Evolutionary conservation across 2,888 invertebrate species (phyloP).

Genomic region (Luperina testacea): DNA sequence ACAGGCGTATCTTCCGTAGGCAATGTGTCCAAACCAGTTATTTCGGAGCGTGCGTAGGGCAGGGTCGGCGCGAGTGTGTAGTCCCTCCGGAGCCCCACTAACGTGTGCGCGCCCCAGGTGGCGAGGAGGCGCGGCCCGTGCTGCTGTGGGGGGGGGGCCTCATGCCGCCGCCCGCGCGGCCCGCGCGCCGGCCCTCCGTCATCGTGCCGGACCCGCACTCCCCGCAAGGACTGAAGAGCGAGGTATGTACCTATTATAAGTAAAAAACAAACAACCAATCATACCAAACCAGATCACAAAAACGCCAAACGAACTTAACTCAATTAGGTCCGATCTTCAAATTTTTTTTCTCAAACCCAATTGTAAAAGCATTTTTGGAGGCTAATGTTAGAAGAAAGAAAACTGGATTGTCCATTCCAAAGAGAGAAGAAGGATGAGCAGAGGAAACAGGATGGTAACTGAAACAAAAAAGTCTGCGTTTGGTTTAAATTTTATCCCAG

Average conservation of each 20-base stretch:
- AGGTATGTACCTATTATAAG: conserved; percentile 68
- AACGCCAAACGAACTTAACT: too few relatives aligned
- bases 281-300: not conserved
- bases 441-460: too few relatives aligned
- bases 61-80: conserved; percentile 40
- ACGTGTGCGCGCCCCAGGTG: conserved; percentile 66
- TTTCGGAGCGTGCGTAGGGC: conserved; percentile 50
- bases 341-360: too few relatives aligned
- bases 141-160: conserved; percentile 84
- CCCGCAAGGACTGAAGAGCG: conserved; percentile 91
- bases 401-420: not conserved
- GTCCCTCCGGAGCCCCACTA: conserved; percentile 23
- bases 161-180: conserved; percentile 91
- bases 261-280: not conserved
- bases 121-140: conserved; percentile 79
- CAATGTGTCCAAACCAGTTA: conserved; percentile 51
- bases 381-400: not conserved
- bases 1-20: conserved; percentile 49
- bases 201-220: conserved; percentile 90
- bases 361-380: not conserved
- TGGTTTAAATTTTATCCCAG: not conserved
- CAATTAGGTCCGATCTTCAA: not conserved
- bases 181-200: conserved; percentile 91
- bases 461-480: not conserved
- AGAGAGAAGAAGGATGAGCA: not conserved